Percentiles rank a stretch among this genome's conserved stretches.
Evolutionary conservation across 2,113 vertebrate genomes (phyloP).

Genomic region (Cottus gobio): DNA sequence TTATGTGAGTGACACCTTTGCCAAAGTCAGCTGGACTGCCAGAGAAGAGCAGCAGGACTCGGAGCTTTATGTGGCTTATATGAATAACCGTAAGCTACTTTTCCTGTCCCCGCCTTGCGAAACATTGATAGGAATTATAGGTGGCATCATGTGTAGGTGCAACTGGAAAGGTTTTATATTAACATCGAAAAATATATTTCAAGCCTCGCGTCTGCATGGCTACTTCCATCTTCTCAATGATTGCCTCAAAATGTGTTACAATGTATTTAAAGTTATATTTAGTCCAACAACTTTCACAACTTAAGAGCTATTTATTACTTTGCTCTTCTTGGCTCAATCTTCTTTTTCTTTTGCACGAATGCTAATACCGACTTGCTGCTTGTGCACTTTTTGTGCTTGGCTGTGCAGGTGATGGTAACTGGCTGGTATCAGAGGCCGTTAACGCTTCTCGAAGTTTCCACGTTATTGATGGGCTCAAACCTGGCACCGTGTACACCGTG

Average conservation of each 20-base stretch:
- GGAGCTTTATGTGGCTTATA: constrained; percentile 84
- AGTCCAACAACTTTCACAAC: not conserved
- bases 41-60: constrained; percentile 74
- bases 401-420: constrained; percentile 89
- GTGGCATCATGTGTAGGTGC: constrained; percentile 40
- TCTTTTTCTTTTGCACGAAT: constrained; percentile 23
- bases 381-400: constrained; percentile 83
- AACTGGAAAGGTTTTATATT: constrained; percentile 40
- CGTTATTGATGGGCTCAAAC: constrained; percentile 88
- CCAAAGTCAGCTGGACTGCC: constrained; percentile 85
- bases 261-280: constrained; percentile 30
- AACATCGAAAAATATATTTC: constrained; percentile 38
- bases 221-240: constrained; percentile 11
- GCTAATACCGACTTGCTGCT: constrained; percentile 68
- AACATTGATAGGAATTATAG: constrained; percentile 41
- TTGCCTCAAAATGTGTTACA: constrained; percentile 5
- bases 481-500: constrained; percentile 89
- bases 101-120: constrained; percentile 44
- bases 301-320: not conserved
- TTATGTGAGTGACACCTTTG: constrained; percentile 84
- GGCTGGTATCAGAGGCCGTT: constrained; percentile 89
- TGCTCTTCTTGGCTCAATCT: constrained; percentile 13
- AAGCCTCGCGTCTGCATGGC: constrained; percentile 18
- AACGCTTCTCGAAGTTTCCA: constrained; percentile 90
- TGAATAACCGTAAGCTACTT: constrained; percentile 84